Conservation (phyloP, 2,797 vertebrate species). For the Danio albolineatus region DNA sequence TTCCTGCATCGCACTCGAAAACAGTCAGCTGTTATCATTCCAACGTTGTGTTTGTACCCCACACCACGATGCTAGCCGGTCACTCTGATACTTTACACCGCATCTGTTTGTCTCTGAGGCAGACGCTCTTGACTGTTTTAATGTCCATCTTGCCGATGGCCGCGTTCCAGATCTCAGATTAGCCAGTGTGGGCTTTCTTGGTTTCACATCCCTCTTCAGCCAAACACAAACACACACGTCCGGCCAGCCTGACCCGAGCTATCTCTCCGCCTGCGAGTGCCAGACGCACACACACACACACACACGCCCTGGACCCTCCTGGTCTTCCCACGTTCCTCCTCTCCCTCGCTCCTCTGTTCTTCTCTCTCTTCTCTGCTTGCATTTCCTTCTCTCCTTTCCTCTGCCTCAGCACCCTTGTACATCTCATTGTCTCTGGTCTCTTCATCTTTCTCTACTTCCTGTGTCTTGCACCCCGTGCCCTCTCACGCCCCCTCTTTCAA, state of each 20-base stretch:
- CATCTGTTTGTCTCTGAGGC: conserved; percentile 31
- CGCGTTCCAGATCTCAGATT: conserved; percentile 75
- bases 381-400: conserved; percentile 53
- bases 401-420: conserved; percentile 56
- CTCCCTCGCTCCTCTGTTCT: conserved; percentile 37
- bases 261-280: conserved; percentile 81
- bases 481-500: conserved; percentile 71
- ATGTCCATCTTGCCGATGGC: conserved; percentile 75
- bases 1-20: conserved; percentile 68
- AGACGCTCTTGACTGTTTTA: conserved; percentile 32
- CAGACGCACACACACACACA: conserved; percentile 83
- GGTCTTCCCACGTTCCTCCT: conserved; percentile 57
- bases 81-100: neutral
- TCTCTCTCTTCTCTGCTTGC: conserved; percentile 45
- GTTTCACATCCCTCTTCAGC: conserved; percentile 86
- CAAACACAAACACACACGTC: conserved; percentile 89
- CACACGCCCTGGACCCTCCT: conserved; percentile 64
- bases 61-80: conserved; percentile 1
- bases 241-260: conserved; percentile 83
- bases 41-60: conserved; percentile 46
- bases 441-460: conserved; percentile 84
- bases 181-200: conserved; percentile 81
- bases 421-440: conserved; percentile 76
- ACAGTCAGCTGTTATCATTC: conserved; percentile 73
- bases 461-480: conserved; percentile 81